These are phyloP conservation scores for Lontra canadensis DNA, from an alignment of 2,113 vertebrate species.

Conservation along the genomic window DNA sequence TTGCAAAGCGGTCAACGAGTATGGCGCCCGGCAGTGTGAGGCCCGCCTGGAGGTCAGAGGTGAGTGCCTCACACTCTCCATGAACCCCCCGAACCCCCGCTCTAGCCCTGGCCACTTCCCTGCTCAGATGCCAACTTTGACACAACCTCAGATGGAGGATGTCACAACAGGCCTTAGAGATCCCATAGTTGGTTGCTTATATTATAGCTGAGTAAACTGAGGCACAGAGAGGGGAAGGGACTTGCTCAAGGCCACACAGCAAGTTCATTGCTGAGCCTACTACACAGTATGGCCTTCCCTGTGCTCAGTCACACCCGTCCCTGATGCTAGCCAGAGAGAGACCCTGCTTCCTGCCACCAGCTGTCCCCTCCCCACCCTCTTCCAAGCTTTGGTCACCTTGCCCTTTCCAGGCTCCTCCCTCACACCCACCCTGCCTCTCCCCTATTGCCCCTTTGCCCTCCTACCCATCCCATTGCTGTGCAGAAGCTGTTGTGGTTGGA, in stretches of 20 bases:
- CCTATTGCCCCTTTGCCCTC: neutral
- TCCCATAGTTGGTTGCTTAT: neutral
- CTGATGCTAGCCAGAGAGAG: neutral
- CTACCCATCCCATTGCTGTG: neutral
- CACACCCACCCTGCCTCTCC: neutral
- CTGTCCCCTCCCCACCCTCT: neutral
- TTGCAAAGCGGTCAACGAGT: conserved; percentile 98
- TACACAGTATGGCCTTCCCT: neutral
- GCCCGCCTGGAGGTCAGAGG: conserved; percentile 95
- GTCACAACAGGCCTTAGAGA: neutral
- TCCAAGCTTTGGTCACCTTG: neutral
- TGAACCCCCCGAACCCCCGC: neutral
- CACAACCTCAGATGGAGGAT: neutral
- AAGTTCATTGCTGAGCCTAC: neutral
- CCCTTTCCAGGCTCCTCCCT: neutral
- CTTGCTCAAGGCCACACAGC: neutral
- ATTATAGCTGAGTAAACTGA: neutral
- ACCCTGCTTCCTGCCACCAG: neutral
- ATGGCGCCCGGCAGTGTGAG: conserved; percentile 96
- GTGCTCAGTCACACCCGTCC: neutral
- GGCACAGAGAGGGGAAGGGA: neutral
- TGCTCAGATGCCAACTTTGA: conserved; percentile 15
- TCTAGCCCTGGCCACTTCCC: neutral
- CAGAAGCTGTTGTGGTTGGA: conserved; percentile 28
- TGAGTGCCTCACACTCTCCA: conserved; percentile 77